Evolutionary conservation across 2,113 vertebrate genomes (phyloP).

Genomic region (Merops nubicus): DNA sequence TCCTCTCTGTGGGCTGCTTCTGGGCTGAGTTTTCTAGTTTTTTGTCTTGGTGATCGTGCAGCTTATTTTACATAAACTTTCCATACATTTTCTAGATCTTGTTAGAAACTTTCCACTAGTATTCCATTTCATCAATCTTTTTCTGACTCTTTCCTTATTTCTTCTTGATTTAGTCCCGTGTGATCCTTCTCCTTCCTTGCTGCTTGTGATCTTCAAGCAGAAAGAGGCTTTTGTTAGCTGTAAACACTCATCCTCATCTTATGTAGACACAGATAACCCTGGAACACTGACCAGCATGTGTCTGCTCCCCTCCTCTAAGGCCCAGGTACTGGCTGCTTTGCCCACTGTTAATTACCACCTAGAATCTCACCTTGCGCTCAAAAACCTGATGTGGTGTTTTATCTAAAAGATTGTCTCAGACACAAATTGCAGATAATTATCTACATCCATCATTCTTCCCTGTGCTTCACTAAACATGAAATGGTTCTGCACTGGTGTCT

Average conservation of each 20-base stretch:
- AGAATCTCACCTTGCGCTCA: neutral
- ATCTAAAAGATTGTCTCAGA: neutral
- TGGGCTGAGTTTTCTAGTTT: neutral
- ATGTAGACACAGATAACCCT: neutral
- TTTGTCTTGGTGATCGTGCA: neutral
- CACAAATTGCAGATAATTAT: slow-evolving; percentile 41
- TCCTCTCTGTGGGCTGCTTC: neutral
- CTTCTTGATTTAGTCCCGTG: neutral
- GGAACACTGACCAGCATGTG: neutral
- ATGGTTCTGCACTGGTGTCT: neutral
- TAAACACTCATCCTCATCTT: neutral
- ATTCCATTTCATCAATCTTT: neutral
- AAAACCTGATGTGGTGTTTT: neutral
- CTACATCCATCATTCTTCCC: slow-evolving; percentile 36
- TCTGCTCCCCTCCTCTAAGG: neutral
- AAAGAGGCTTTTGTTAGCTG: neutral
- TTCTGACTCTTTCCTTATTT: neutral
- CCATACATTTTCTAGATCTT: neutral
- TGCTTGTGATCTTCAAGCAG: neutral
- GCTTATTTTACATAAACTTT: neutral
- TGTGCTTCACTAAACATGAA: neutral
- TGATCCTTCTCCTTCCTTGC: neutral
- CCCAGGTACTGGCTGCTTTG: neutral
- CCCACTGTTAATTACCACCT: neutral
- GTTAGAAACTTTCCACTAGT: neutral